Base-by-base conservation (phyloP, 2,113 vertebrate species). In the Nanorana parkeri region DNA sequence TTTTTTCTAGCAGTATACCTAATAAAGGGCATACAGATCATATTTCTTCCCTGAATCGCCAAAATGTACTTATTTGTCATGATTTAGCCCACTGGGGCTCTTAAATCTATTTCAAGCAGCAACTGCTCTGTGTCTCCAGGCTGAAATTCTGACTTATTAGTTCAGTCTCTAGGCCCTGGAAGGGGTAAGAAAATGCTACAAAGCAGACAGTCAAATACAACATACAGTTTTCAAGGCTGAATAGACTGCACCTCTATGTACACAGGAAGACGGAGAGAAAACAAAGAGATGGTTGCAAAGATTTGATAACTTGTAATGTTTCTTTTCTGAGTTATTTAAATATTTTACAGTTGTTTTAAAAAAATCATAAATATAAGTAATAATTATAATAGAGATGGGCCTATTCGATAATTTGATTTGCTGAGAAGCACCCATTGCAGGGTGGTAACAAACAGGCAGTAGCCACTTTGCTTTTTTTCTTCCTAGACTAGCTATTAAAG, bases 21-120 rank as follows among this genome's bases (percentile, higher is more conserved):
- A 77, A 64, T 63, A 64, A 64, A 77, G 23, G 47, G 17, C 75
- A 54, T 21, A 55, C 17, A 61, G 41, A 65, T 54, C 2, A 3
- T 77, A 65, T 66, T 77, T 77, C 41, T 77, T 77, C 23, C 29
- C 17, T 51, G 23, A 66, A 66, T 52, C 11, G 3, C 8, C 47
- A 66, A 65, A 52, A 61, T 77, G 32, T 65, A 77, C n/a, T 64
- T 65, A 77, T 54, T 54, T 77, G 75, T 77, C 61, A 77, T 77
- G 61, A 77, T 77, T 54, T 66, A 2, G n/a, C 64, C 75, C 75
- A 52, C 41, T 16, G 75, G 58, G 61, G 36, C 75, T 54, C 24
- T 28, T 66, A 77, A 77, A 77, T 77, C 61, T 77, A 65, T 66
- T 77, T 64, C 66, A 19, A 36, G 32, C 36, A 51, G 75, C 5